A percentile compares a stretch with the other conserved stretches of the same genome.
These are phyloP conservation scores for Sitobion miscanthi DNA, from an alignment of 1,140 invertebrate species.

Conservation along the genomic window DNA sequence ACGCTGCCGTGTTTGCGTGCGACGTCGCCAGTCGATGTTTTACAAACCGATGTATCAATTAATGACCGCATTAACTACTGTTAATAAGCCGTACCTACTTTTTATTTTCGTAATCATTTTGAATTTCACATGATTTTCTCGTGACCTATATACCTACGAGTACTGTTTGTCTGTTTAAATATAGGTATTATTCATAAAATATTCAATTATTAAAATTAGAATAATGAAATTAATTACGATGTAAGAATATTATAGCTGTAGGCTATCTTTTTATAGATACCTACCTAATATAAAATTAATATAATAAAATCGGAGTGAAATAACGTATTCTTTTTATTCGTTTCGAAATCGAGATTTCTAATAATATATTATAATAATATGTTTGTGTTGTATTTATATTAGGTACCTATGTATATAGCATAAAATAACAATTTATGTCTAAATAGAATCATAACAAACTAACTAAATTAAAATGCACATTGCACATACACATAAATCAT, in stretches of 20 bases:
- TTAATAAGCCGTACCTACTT: neutral
- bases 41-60: neutral
- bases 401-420: neutral
- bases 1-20: neutral
- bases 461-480: neutral
- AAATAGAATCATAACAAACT: too few species aligned
- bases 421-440: too few species aligned
- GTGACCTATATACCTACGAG: neutral
- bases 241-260: neutral
- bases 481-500: neutral
- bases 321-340: neutral
- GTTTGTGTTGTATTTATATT: neutral
- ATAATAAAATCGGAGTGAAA: neutral
- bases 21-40: neutral
- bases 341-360: neutral
- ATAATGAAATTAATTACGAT: slow-evolving; percentile 3
- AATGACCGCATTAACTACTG: neutral
- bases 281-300: neutral
- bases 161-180: neutral
- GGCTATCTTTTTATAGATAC: neutral
- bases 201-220: neutral
- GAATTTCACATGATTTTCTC: slow-evolving; percentile 25
- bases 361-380: neutral
- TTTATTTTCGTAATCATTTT: slow-evolving; percentile 8
- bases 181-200: neutral